Percentiles rank a stretch among this genome's conserved stretches.
phyloP scores from a whole-genome alignment of 2,888 invertebrate species.

The Bellardia pandia region DNA sequence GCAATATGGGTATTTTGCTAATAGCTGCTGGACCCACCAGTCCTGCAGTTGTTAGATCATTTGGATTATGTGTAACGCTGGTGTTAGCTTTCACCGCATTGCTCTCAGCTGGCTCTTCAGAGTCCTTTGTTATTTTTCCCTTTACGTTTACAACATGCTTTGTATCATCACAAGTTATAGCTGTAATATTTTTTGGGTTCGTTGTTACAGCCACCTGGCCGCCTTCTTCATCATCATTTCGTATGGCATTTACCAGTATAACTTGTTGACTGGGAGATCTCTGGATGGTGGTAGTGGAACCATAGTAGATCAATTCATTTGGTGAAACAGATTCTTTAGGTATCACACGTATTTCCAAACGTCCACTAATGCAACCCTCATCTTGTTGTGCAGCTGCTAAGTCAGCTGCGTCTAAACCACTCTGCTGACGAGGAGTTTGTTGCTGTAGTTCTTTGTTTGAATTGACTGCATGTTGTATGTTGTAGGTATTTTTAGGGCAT shows the following conservation, averaged over 20 bases:
- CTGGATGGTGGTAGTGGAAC: slow-evolving; percentile 28
- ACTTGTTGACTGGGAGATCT: slow-evolving; percentile 47
- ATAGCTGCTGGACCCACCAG: slow-evolving; percentile 74
- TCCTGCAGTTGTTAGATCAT: slow-evolving; percentile 9
- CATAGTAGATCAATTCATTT: slow-evolving; percentile 52
- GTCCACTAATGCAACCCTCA: slow-evolving; percentile 88
- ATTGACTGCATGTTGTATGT: slow-evolving; percentile 70
- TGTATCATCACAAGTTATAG: slow-evolving; percentile 11
- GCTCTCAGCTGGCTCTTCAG: slow-evolving; percentile 5
- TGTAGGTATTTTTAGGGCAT: slow-evolving; percentile 46
- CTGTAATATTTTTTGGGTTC: slow-evolving; percentile 7
- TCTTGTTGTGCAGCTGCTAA: slow-evolving; percentile 75
- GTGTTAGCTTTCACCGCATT: not conserved
- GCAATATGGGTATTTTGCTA: slow-evolving; percentile 88
- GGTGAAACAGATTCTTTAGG: slow-evolving; percentile 81
- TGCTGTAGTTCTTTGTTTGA: slow-evolving; percentile 34
- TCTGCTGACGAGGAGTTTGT: slow-evolving; percentile 46
- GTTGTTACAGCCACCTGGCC: not conserved
- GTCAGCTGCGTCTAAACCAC: slow-evolving; percentile 59
- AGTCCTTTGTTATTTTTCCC: not conserved
- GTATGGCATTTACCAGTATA: slow-evolving; percentile 42
- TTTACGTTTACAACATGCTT: not conserved
- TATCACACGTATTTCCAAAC: slow-evolving; percentile 92
- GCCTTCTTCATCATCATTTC: slow-evolving; percentile 24
- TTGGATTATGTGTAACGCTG: slow-evolving; percentile 44